Base-by-base conservation (phyloP, 2,888 invertebrate species). In the Tipula unca region DNA sequence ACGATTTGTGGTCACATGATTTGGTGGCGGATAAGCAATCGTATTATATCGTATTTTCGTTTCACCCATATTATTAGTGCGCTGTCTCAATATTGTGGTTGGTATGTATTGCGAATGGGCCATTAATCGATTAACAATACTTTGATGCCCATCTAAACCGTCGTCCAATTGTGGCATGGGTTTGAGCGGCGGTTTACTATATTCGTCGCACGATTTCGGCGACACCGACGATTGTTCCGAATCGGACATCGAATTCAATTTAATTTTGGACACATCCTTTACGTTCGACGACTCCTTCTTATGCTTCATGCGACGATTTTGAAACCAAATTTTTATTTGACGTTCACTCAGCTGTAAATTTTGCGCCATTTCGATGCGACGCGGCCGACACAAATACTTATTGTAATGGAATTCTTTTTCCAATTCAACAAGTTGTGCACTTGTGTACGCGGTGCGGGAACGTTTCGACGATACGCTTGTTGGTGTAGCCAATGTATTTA, bases 391-490 rank as follows among this genome's bases (percentile, higher is more conserved):
- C 89, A 99, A 93, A 92, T 99, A 98, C 90, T 97, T 94, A 92
- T 98, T 98, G 92, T 95, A 97, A 91, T 98, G 97, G 91, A 98
- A 98, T 92, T 98, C 98, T 90, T 97, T 97, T 91, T 98, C 98
- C 88, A 98, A 93, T 91, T 98, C 98, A 90, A 98, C 93, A 89
- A 98, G 97, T 93, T 99, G 98, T 91, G 96, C 96, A 90, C 98
- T 94, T 86, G 98, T 98, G 92, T 98, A 99, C 29, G 98, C 98
- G 85, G 98, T 98, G 87, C 99, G 93, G 89, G 98, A 96, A 85
- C 98, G 93, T 90, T 98, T 98, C 3, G 85, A 13, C 10, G 48
- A 14, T 84, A 83, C n/a, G n/a, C 1, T 32, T 14, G n/a, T n/a
- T n/a, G 32, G 14, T 83, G 83, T 32, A 14, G 83, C 32, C n/a